Percentiles rank a stretch among this genome's conserved stretches.
phyloP scores from a whole-genome alignment of 2,797 vertebrate genomes.

The Muscicapa striata region DNA sequence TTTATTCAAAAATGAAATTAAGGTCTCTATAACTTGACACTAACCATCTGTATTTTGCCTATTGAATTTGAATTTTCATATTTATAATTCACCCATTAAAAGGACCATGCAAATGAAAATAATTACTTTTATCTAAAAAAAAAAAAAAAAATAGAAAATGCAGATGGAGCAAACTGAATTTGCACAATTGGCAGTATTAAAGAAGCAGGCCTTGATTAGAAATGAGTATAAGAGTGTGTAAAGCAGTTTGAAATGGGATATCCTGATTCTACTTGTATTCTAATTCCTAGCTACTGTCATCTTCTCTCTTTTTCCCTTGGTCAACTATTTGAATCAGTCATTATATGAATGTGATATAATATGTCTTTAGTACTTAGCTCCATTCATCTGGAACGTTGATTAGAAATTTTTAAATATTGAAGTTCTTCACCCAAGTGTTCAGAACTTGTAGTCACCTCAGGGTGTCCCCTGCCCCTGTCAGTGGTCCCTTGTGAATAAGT shows the following conservation, averaged over 20 bases:
- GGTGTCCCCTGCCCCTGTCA: not conserved
- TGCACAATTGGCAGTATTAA: not conserved
- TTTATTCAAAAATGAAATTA: not conserved
- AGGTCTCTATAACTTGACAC: not conserved
- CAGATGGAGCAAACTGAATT: not conserved
- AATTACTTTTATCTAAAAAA: not conserved
- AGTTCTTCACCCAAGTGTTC: not conserved
- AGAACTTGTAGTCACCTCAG: not conserved
- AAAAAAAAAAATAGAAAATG: not conserved
- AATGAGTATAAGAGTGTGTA: not conserved
- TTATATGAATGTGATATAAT: not conserved
- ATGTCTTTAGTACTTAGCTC: not conserved
- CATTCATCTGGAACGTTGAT: not conserved
- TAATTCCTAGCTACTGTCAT: not conserved
- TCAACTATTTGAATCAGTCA: not conserved
- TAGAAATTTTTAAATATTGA: not conserved
- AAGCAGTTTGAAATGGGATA: not conserved
- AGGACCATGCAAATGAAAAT: not conserved
- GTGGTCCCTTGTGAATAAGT: accelerated
- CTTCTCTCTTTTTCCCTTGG: not conserved
- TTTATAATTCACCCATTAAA: not conserved
- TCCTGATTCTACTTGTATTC: not conserved
- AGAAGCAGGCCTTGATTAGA: not conserved
- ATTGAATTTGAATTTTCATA: not conserved
- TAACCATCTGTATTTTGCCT: not conserved